Evolutionary conservation across 2,113 vertebrate genomes (phyloP).

Genomic region (Saguinus midas): DNA sequence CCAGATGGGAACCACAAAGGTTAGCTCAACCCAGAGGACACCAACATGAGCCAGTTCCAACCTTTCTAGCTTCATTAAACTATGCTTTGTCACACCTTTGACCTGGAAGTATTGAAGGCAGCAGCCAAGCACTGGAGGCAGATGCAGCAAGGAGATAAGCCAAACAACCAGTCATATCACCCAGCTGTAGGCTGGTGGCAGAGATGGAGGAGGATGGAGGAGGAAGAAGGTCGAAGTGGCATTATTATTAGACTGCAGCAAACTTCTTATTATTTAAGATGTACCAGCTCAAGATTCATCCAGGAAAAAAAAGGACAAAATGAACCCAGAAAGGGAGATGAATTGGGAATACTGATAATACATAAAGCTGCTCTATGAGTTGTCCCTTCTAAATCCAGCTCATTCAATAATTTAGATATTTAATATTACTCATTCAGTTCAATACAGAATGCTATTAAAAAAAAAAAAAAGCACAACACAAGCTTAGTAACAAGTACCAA

Average conservation of each 20-base stretch:
- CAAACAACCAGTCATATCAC: background rate
- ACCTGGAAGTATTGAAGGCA: background rate
- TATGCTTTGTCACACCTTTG: background rate
- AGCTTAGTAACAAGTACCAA: too few species aligned
- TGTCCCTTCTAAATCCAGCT: background rate
- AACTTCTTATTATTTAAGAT: background rate
- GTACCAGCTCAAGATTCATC: background rate
- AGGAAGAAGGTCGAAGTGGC: background rate
- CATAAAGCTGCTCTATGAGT: background rate
- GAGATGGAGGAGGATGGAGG: fast-evolving
- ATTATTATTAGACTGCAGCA: background rate
- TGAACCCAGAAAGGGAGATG: background rate
- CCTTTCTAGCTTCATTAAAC: background rate
- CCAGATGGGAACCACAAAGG: background rate
- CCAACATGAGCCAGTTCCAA: background rate
- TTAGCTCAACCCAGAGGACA: background rate
- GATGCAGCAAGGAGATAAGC: too few species aligned
- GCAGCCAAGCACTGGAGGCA: background rate
- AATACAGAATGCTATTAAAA: background rate
- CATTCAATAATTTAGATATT: background rate
- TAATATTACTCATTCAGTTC: background rate
- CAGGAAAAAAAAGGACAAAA: background rate
- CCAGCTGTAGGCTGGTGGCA: background rate
- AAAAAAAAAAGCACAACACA: background rate
- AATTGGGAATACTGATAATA: too few species aligned